Evolutionary conservation across 2,113 vertebrate genomes (phyloP), one percentile per base, ranked within the genome.

Genomic region (Turnix velox): DNA sequence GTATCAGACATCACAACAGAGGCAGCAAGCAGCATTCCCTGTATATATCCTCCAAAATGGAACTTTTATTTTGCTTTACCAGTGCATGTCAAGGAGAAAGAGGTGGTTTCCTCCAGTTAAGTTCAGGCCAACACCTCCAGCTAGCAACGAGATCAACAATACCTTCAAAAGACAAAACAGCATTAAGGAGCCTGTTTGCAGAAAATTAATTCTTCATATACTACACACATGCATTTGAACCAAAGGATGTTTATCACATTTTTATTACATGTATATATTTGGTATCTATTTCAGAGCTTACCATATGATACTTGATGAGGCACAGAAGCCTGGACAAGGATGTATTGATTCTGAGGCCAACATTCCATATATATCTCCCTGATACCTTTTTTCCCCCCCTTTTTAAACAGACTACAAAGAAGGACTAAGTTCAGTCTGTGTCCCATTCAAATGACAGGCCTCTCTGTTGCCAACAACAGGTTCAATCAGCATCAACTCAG

Each of bases 81-180:
- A 99, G 96, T 99, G 99, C 98, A 99, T 99, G 95, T 99, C 99
- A 55, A 99, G 97, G 46, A 99, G 98, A 93, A 99, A 99, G 49
- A 99, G 98, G 85, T 99, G 99, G 95, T 99, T 99, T 69, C 99
- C 99, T 87, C 99, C 99, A 40, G 97, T 98, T 59, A 99, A 97
- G 93, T 99, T 99, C 71, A 99, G 97, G 23, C 99, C 99, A 35
- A 99, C 96, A 0, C 99, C 99, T 94, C 99, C 99, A 90, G 99
- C 99, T 96, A 99, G 98, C 39, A 99, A 97, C 0, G 99, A 99
- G 77, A 99, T 97, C 62, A 99, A 96, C 97, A 99, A 99, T n/a
- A 99, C 98, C 99, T 99, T 92, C 63, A 75, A 93, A 86, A 59
- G 79, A 17, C 57, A 85, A 95, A 88, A 88, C 15, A 89, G 4